Evolutionary conservation across 2,888 invertebrate genomes (phyloP).

Genomic region (Hecatera dysodea): DNA sequence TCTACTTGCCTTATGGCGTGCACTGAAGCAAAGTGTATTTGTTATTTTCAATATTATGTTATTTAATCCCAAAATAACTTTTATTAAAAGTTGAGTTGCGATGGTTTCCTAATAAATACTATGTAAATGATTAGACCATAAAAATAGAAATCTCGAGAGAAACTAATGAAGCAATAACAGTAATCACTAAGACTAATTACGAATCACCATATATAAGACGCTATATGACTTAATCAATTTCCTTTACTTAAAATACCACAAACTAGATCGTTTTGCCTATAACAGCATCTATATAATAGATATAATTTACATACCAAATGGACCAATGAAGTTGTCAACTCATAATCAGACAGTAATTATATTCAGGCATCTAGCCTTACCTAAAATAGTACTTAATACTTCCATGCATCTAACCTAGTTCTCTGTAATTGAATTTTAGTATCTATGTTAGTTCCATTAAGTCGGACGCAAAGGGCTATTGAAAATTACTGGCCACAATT

Average conservation of each 20-base stretch:
- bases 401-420: conserved; percentile 40
- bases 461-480: conserved; percentile 29
- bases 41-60: too few species aligned
- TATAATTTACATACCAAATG: conserved; percentile 35
- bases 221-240: conserved; percentile 7
- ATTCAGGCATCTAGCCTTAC: conserved; percentile 39
- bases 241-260: background rate
- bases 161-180: conserved; percentile 21
- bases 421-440: conserved; percentile 53
- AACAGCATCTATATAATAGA: conserved; percentile 21
- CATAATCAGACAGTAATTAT: conserved; percentile 34
- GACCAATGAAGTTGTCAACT: conserved; percentile 49
- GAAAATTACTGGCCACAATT: conserved; percentile 52
- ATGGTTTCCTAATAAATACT: background rate
- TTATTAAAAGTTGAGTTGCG: background rate
- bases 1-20: background rate
- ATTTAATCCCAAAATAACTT: background rate
- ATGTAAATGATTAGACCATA: background rate
- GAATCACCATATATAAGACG: conserved; percentile 32
- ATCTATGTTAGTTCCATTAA: conserved; percentile 36
- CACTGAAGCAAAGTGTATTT: too few species aligned
- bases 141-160: background rate
- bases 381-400: background rate
- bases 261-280: conserved; percentile 25
- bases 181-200: background rate